These are phyloP conservation scores for Oryzias melastigma DNA, from an alignment of 2,113 vertebrate genomes.

Conservation along the genomic window DNA sequence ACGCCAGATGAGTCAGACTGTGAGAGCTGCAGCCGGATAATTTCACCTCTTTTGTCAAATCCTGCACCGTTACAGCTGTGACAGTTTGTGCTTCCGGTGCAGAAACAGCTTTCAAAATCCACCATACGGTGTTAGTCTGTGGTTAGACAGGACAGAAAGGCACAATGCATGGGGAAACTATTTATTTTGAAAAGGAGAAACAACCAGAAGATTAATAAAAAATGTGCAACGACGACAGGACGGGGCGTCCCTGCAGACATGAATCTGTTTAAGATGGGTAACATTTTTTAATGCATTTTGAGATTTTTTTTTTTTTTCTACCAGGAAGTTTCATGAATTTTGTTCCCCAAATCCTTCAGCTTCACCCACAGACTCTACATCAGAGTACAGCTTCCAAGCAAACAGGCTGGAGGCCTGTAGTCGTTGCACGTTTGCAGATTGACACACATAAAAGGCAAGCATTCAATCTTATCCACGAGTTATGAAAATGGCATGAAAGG, in stretches of 20 bases:
- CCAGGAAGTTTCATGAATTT: too few relatives aligned
- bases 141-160: neutral
- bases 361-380: too few relatives aligned
- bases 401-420: neutral
- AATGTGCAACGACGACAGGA: neutral
- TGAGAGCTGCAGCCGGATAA: too few relatives aligned
- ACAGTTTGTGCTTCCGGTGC: too few relatives aligned
- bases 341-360: too few relatives aligned
- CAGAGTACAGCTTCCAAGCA: too few relatives aligned
- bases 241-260: neutral
- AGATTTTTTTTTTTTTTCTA: too few relatives aligned
- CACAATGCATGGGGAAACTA: neutral
- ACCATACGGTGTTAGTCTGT: neutral
- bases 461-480: neutral
- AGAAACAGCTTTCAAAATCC: neutral
- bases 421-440: neutral
- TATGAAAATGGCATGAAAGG: neutral
- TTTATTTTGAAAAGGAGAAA: neutral
- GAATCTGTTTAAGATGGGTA: too few relatives aligned
- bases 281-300: too few relatives aligned
- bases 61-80: neutral
- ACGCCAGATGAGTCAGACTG: neutral
- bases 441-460: neutral
- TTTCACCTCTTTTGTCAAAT: neutral
- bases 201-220: neutral